These are phyloP conservation scores for Drosophila arawakana DNA, from an alignment of 1,140 invertebrate genomes.

Conservation along the genomic window DNA sequence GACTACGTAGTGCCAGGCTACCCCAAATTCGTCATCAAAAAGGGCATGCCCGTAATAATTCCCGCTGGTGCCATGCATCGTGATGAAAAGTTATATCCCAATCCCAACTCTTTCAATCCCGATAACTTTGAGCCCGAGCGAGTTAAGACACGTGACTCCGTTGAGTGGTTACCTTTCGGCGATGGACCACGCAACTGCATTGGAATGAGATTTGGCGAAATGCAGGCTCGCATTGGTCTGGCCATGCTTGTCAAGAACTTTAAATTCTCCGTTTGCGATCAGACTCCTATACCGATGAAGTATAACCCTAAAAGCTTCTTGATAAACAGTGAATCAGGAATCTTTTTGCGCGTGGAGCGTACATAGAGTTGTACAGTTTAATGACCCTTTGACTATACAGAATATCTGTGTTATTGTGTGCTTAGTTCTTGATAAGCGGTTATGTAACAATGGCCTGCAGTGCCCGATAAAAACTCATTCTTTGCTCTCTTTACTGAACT, in stretches of 20 bases:
- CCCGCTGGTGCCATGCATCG: slow-evolving; percentile 74
- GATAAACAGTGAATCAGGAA: slow-evolving; percentile 23
- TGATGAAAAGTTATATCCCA: slow-evolving; percentile 85
- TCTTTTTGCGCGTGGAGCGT: slow-evolving; percentile 8
- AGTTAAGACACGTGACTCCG: slow-evolving; percentile 80
- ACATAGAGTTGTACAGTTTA: neutral
- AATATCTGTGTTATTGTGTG: neutral
- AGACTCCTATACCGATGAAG: slow-evolving; percentile 67
- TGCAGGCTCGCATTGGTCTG: slow-evolving; percentile 87
- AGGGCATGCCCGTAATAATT: slow-evolving; percentile 65
- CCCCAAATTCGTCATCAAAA: slow-evolving; percentile 76
- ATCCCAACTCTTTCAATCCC: slow-evolving; percentile 88
- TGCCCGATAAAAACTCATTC: neutral
- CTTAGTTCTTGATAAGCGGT: neutral
- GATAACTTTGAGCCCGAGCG: slow-evolving; percentile 88
- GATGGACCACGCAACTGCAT: slow-evolving; percentile 82
- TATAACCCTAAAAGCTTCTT: slow-evolving; percentile 53
- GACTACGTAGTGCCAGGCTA: slow-evolving; percentile 84
- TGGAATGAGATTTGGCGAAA: slow-evolving; percentile 87
- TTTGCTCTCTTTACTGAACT: neutral
- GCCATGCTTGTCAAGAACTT: slow-evolving; percentile 80
- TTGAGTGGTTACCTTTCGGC: slow-evolving; percentile 87
- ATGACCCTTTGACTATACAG: neutral
- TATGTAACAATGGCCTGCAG: neutral
- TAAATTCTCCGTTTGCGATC: slow-evolving; percentile 71